Evolutionary conservation across 2,888 invertebrate species (phyloP), one percentile per base, ranked within the genome.

Genomic region (Sabatieria punctata): DNA sequence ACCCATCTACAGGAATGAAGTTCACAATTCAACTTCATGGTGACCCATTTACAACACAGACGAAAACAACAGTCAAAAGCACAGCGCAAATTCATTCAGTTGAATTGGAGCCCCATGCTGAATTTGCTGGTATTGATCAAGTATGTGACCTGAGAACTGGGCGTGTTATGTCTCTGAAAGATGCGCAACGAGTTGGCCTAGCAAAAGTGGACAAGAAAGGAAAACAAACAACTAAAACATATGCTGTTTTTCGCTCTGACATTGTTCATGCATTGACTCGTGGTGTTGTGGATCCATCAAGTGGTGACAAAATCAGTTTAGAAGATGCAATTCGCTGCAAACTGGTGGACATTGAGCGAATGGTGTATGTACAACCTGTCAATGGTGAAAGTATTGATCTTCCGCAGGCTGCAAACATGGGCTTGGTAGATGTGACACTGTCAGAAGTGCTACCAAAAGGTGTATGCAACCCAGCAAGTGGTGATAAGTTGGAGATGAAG

Each of bases 291-390:
- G 74, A 79, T 43, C 68, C 76, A 8, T 74, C 78, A 49, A 77
- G 76, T 53, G 81, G 81, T 47, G 77, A 77, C 61, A 77, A 75
- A 76, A 77, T 68, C 75, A 75, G 78, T 30, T 77, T 89, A 54
- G 78, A 82, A 59, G 83, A 88, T 68, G 88, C 88, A 35, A 78
- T 79, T 8, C 74, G 77, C 55, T 74, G 77, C 63, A 82, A 82
- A 52, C 72, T 82, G 30, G 79, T 88, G 46, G 82, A 84, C 62
- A 11, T 44, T 6, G 3, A 15, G 2, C 4, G 21, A 4, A n/a
- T 43, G 30, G 23, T 21, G 46, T 47, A 46, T 45, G 4, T 4
- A 19, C n/a, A 47, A 19, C 43, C 44, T 8, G 38, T 35, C 3
- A 47, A 21, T 21, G 15, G 25, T 15, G 47, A 47, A 23, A 23